Evolutionary conservation across 2,888 invertebrate genomes (phyloP).

Genomic region (Euplagia quadripunctaria): DNA sequence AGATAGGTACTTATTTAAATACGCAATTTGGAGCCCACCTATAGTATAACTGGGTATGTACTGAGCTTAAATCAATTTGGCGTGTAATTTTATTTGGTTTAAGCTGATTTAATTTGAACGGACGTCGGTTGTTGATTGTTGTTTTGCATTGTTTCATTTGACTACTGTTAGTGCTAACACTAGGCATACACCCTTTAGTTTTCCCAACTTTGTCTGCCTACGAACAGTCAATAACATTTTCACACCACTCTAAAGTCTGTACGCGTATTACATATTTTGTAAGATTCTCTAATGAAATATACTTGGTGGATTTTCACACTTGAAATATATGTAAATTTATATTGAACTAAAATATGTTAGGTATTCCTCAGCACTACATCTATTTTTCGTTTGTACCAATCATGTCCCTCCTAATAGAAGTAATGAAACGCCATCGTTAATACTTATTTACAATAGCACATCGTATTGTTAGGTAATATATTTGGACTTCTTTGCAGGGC

Average conservation of each 20-base stretch:
- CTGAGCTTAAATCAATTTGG: constrained; percentile 76
- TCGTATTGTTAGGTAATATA: too few species aligned
- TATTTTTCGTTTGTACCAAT: too few species aligned
- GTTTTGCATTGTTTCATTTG: constrained; percentile 41
- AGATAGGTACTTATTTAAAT: constrained; percentile 82
- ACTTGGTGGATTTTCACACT: not conserved
- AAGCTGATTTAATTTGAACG: constrained; percentile 67
- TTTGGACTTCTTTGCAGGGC: too few species aligned
- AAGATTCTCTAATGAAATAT: constrained; percentile 1
- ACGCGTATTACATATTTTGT: not conserved
- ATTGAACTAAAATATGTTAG: too few species aligned
- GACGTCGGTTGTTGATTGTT: constrained; percentile 43
- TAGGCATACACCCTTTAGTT: constrained; percentile 10
- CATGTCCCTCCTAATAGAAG: too few species aligned
- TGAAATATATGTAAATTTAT: too few species aligned
- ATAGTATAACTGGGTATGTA: constrained; percentile 54
- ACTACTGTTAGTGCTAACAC: constrained; percentile 22
- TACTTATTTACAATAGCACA: too few species aligned
- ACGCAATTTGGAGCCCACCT: constrained; percentile 78
- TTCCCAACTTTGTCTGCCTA: constrained; percentile 3
- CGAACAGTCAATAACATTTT: not conserved
- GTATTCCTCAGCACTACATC: too few species aligned
- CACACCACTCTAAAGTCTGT: not conserved
- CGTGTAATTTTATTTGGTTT: constrained; percentile 71
- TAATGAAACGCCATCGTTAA: too few species aligned